phyloP scores from a whole-genome alignment of 2,888 invertebrate species.

The Dinocampus coccinellae region DNA sequence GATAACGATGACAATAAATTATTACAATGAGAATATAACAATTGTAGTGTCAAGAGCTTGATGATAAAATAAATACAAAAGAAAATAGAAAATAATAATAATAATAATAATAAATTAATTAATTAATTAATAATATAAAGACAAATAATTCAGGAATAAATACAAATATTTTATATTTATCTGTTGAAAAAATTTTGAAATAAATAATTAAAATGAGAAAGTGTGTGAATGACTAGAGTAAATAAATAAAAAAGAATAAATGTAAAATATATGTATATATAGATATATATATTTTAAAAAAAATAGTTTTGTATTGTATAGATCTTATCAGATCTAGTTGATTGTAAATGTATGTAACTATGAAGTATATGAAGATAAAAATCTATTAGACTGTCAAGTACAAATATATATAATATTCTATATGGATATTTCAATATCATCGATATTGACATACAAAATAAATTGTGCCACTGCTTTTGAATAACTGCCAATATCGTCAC shows the following conservation, averaged over 20 bases:
- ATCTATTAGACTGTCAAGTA: conserved; percentile 22
- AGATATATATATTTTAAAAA: too few species aligned
- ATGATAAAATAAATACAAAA: not conserved
- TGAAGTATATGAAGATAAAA: conserved; percentile 26
- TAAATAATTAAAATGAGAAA: not conserved
- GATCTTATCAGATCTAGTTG: conserved; percentile 16
- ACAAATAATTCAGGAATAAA: too few species aligned
- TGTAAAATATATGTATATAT: too few species aligned
- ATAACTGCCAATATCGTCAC: conserved; percentile 36
- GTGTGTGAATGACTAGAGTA: too few species aligned
- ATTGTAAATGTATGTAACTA: conserved; percentile 16
- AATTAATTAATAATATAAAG: too few species aligned
- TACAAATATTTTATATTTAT: too few species aligned
- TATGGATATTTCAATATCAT: not conserved
- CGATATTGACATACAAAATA: not conserved
- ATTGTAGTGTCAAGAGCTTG: not conserved
- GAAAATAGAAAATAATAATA: not conserved
- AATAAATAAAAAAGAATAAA: too few species aligned
- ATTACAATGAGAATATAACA: not conserved
- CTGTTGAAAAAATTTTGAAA: not conserved
- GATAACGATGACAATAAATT: not conserved
- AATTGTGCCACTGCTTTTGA: conserved; percentile 27
- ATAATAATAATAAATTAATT: too few species aligned
- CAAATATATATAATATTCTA: not conserved
- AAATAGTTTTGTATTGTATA: not conserved